Evolutionary conservation across 2,797 vertebrate genomes (phyloP).

Genomic region (Sebastes minor): DNA sequence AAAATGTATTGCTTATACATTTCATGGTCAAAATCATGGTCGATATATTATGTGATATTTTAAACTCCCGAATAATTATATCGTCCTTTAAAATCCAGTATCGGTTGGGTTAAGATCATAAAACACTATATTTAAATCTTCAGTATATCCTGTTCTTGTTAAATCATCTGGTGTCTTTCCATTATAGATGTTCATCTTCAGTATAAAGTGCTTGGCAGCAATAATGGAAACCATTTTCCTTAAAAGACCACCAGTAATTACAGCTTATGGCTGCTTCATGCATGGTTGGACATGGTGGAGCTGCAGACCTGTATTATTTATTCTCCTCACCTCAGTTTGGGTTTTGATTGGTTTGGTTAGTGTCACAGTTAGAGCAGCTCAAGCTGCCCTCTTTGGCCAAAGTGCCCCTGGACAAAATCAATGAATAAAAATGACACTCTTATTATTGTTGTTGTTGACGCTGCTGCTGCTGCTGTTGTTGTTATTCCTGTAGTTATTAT

Average conservation of each 20-base stretch:
- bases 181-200: neutral
- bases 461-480: neutral
- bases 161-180: neutral
- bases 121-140: neutral
- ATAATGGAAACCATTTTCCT: neutral
- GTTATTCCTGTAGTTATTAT: neutral
- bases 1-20: neutral
- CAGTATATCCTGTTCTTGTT: neutral
- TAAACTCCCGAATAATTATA: neutral
- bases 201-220: neutral
- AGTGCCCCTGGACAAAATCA: neutral
- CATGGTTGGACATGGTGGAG: neutral
- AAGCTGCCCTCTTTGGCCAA: neutral
- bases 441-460: neutral
- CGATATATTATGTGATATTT: neutral
- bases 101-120: neutral
- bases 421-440: neutral
- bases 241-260: neutral
- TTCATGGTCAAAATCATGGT: neutral
- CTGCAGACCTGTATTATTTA: neutral
- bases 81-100: neutral
- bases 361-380: neutral
- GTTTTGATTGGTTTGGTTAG: neutral
- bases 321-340: neutral
- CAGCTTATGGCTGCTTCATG: constrained; percentile 3